phyloP scores from a whole-genome alignment of 2,113 vertebrate genomes.

The Xenus cinereus region DNA sequence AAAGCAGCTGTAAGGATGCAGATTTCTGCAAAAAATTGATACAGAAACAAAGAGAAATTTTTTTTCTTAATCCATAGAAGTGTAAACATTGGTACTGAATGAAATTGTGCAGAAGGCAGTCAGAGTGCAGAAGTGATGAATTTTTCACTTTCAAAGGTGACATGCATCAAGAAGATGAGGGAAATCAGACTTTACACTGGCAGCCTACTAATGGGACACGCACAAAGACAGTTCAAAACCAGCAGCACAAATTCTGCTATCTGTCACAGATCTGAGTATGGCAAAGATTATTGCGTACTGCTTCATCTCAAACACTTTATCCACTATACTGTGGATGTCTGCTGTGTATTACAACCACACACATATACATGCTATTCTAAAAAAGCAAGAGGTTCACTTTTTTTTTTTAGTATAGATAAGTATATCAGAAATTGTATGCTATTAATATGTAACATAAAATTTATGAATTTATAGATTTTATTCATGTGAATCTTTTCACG shows the following conservation, averaged over 20 bases:
- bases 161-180: slow-evolving; percentile 20
- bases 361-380: not conserved
- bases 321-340: not conserved
- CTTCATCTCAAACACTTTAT: not conserved
- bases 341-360: not conserved
- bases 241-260: slow-evolving; percentile 32
- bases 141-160: slow-evolving; percentile 44
- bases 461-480: slow-evolving; percentile 34
- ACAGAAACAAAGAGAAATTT: not conserved
- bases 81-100: slow-evolving; percentile 30
- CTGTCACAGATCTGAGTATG: slow-evolving; percentile 54
- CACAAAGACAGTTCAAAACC: slow-evolving; percentile 50
- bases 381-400: not conserved
- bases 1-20: not conserved
- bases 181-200: slow-evolving; percentile 42
- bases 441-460: slow-evolving; percentile 55
- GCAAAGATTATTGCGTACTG: not conserved
- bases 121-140: slow-evolving; percentile 45
- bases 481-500: not conserved
- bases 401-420: not conserved
- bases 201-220: slow-evolving; percentile 49
- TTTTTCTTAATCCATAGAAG: slow-evolving; percentile 30
- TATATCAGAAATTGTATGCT: slow-evolving; percentile 29
- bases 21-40: slow-evolving; percentile 54
- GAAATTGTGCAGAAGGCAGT: slow-evolving; percentile 22